A percentile compares a stretch with the other conserved stretches of the same genome.
Evolutionary conservation across 2,113 vertebrate genomes (phyloP).

Genomic region (Callionymus lyra): DNA sequence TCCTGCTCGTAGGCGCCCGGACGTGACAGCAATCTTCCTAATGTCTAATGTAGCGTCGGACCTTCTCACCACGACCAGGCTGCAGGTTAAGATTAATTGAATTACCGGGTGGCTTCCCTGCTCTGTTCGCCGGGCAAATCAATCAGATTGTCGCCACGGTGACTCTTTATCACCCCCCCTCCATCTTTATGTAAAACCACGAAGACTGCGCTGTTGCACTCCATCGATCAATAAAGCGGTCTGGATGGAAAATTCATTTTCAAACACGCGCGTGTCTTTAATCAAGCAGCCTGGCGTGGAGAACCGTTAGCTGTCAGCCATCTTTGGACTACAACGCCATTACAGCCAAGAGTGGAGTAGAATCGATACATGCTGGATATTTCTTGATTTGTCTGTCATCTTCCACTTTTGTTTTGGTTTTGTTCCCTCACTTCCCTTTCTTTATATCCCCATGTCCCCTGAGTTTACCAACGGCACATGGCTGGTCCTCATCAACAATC

Average conservation of each 20-base stretch:
- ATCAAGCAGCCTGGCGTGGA: slow-evolving; percentile 37
- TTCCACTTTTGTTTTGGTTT: too few species aligned
- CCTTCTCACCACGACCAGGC: slow-evolving; percentile 56
- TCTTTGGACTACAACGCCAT: slow-evolving; percentile 9
- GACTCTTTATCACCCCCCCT: slow-evolving; percentile 51
- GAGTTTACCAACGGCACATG: too few species aligned
- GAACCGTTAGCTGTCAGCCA: slow-evolving; percentile 11
- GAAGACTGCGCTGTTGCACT: slow-evolving; percentile 47
- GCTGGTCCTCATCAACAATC: too few species aligned
- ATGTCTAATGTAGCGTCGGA: slow-evolving; percentile 53
- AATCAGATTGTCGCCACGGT: slow-evolving; percentile 42
- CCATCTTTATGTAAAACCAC: slow-evolving; percentile 59
- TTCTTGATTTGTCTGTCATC: too few species aligned
- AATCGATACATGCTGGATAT: too few species aligned
- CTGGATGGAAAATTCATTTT: slow-evolving; percentile 54
- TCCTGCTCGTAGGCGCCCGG: slow-evolving; percentile 42
- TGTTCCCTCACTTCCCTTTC: too few species aligned
- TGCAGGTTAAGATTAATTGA: slow-evolving; percentile 67
- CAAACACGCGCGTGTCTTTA: slow-evolving; percentile 51
- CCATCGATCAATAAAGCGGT: slow-evolving; percentile 57
- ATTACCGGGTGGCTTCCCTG: slow-evolving; percentile 56
- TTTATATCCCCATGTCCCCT: too few species aligned
- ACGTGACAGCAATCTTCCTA: slow-evolving; percentile 61
- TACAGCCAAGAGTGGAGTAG: too few species aligned
- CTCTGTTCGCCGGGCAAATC: slow-evolving; percentile 52